Base-by-base conservation (phyloP, 2,888 invertebrate species). In the Biston stratarius region DNA sequence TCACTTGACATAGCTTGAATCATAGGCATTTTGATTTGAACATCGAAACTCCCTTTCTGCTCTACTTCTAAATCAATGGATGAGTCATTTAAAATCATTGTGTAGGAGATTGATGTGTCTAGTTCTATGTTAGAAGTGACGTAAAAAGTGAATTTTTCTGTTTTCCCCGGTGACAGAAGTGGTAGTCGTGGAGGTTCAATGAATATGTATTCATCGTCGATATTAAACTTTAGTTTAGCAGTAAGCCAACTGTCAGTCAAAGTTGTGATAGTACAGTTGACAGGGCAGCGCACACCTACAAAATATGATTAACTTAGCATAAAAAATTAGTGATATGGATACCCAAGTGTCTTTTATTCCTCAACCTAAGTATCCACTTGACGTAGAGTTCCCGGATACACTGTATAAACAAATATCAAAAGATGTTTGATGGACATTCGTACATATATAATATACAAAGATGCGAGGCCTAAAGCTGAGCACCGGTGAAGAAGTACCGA, bases 1-100 rank as follows among this genome's bases (percentile, higher is more conserved):
- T 90, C 91, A 8, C 83, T 80, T 0, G 93, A 91, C 78, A 92
- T 84, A 0, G 90, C 88, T 74, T 92, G 92, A 52, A 94, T 83
- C 0, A 80, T 77, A 0, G 94, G 94, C 84, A 90, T 83, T 81
- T 85, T 87, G 0, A 93, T 84, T 40, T 86, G 80, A 0, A 91
- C 76, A 57, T 85, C 74, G 0, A 93, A 49, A 8, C 69, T 73
- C 0, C 87, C 90, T 48, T 76, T 83, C 38, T 90, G 88, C 47
- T 87, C 83, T 0, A 84, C 71, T 9, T 91, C 89, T 0, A 73
- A 76, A 9, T 92, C 91, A 12, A 91, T 74, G 0, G 89, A 86
- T 0, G 90, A 80, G 56, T 94, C 93, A 80, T 86, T 91, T 3
- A 93, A 65, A 12, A 73, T 70, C 52, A 92, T 74, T 0, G 82